phyloP scores from a whole-genome alignment of 2,113 vertebrate genomes.

The Fukomys damarensis region DNA sequence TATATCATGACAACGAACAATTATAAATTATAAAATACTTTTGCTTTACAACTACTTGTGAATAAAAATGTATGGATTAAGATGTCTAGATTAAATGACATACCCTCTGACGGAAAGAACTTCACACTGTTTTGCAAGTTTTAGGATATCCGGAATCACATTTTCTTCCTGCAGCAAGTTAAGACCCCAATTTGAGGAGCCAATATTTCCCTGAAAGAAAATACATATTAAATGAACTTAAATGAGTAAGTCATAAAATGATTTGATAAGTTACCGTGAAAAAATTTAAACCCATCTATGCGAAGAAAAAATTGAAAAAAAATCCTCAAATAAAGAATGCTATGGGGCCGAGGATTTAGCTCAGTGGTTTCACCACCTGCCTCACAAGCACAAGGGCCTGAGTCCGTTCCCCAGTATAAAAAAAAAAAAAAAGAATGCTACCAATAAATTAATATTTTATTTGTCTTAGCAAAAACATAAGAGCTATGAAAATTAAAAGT shows the following conservation, averaged over 20 bases:
- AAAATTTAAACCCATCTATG: conserved; percentile 8
- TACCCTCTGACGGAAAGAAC: conserved; percentile 97
- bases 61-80: background rate
- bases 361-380: too few species aligned
- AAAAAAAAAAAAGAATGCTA: conserved; percentile 31
- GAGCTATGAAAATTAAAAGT: background rate
- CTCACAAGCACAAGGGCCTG: too few species aligned
- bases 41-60: background rate
- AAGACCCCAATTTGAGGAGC: conserved; percentile 98
- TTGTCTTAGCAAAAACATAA: conserved; percentile 41
- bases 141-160: conserved; percentile 95
- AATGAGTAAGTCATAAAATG: conserved; percentile 8
- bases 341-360: too few species aligned
- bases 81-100: conserved; percentile 70
- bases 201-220: conserved; percentile 94
- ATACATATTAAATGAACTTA: conserved; percentile 42
- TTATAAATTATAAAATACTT: background rate
- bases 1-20: background rate
- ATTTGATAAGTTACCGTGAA: conserved; percentile 43
- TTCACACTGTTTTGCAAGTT: conserved; percentile 96
- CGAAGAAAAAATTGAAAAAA: background rate
- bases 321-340: conserved; percentile 16
- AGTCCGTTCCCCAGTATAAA: too few species aligned
- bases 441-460: background rate
- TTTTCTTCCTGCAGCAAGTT: conserved; percentile 99